Conservation (phyloP, 2,888 invertebrate species). For the Perizoma affinitatum region DNA sequence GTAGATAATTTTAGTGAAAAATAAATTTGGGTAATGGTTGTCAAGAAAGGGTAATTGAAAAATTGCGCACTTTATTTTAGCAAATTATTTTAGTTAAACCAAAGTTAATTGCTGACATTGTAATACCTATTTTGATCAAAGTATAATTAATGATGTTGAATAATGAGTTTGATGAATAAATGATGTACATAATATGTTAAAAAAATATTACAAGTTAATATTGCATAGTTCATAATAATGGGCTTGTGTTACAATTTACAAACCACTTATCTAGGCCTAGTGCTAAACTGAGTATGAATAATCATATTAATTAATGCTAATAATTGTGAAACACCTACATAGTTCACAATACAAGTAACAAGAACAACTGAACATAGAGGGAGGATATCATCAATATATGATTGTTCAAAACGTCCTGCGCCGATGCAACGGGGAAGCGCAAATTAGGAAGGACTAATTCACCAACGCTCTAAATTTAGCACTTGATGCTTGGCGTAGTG, state of each 20-base stretch:
- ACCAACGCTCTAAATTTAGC: conserved; percentile 12
- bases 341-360: conserved; percentile 24
- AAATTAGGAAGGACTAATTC: conserved; percentile 31
- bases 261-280: conserved; percentile 33
- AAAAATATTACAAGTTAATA: no score
- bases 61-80: background rate
- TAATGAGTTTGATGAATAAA: no score
- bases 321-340: conserved; percentile 37
- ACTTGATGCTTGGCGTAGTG: background rate
- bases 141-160: no score
- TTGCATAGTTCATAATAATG: conserved; percentile 23
- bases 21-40: background rate
- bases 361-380: no score
- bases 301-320: conserved; percentile 47
- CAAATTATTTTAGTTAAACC: no score
- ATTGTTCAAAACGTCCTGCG: conserved; percentile 13
- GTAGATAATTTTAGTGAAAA: background rate
- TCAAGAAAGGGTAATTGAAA: background rate
- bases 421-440: conserved; percentile 19
- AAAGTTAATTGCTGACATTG: no score
- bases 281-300: conserved; percentile 31
- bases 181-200: no score
- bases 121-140: no score
- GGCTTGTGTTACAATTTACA: conserved; percentile 17
- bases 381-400: conserved; percentile 14